phyloP scores from a whole-genome alignment of 2,113 vertebrate species.

The Rhynchopsitta pachyrhyncha region DNA sequence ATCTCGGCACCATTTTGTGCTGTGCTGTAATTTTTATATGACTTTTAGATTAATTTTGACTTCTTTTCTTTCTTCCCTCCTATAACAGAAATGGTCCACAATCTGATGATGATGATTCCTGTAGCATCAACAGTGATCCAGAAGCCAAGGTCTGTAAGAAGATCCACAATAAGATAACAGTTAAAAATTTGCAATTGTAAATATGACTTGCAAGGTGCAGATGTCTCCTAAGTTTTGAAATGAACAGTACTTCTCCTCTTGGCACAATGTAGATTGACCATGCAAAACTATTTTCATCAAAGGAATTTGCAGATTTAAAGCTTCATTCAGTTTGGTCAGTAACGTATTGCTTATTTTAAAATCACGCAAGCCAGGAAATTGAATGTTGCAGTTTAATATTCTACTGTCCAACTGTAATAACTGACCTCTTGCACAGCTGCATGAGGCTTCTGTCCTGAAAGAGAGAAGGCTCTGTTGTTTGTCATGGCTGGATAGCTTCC shows the following conservation, averaged over 20 bases:
- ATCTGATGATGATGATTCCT: constrained; percentile 90
- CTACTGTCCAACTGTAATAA: neutral
- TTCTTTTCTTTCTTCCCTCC: neutral
- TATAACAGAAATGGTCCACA: constrained; percentile 80
- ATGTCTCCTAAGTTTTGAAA: neutral
- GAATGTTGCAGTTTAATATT: neutral
- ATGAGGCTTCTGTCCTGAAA: neutral
- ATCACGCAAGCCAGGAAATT: neutral
- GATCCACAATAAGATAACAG: neutral
- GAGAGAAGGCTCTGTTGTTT: neutral
- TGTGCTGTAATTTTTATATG: neutral
- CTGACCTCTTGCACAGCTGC: neutral
- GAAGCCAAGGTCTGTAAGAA: constrained; percentile 87
- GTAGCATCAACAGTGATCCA: constrained; percentile 87
- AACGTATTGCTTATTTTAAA: neutral
- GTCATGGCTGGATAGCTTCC: neutral
- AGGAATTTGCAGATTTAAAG: neutral
- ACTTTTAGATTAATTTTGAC: neutral
- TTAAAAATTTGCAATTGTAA: neutral
- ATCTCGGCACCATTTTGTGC: neutral
- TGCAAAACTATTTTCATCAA: neutral
- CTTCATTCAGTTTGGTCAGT: neutral
- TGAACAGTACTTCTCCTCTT: neutral
- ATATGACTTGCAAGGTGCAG: neutral
- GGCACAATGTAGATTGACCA: neutral